Evolutionary conservation across 2,888 invertebrate genomes (phyloP), one percentile per base, ranked within the genome.

Genomic region (Philhelius pedissequus): DNA sequence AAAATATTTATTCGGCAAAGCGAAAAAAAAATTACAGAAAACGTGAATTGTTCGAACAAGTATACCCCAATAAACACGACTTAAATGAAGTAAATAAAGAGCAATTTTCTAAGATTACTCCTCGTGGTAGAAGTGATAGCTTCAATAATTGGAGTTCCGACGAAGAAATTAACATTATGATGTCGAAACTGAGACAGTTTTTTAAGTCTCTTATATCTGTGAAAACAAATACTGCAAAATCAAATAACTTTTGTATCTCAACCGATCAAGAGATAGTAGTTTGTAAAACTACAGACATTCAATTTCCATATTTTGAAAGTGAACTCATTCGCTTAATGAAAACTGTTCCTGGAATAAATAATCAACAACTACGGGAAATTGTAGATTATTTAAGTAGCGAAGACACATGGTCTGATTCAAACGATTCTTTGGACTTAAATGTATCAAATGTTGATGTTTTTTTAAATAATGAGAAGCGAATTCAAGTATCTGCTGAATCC

Each of bases 81-180:
- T 4, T 2, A 4, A 2, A 27, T 15, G 52, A 27, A 9, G 8
- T 52, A 58, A 48, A 7, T 50, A 0, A 82, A 82, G 6, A 84
- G 69, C 30, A 54, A 0, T 70, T 71, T 0, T 76, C 52, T 1
- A 83, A 75, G 25, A 80, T 80, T 89, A 91, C 87, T 92, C 93
- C 35, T 83, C 92, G 97, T 30, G 94, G 95, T 40, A 93, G 97
- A 86, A 97, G 97, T 91, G 97, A 97, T 90, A 97, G 97, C 90
- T 97, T 97, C 92, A 97, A 97, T 90, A 97, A 97, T 89, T 97
- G 97, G 97, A 97, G 97, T 86, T 97, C 97, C 3, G 97, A 97
- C 89, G 97, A 97, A 90, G 97, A 97, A 92, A 97, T 97, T 3
- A 97, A 97, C 91, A 92, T 97, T 52, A 97, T 97, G 97, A 97